Base-by-base conservation (phyloP, 2,888 invertebrate genomes). In the Lithophane socia region DNA sequence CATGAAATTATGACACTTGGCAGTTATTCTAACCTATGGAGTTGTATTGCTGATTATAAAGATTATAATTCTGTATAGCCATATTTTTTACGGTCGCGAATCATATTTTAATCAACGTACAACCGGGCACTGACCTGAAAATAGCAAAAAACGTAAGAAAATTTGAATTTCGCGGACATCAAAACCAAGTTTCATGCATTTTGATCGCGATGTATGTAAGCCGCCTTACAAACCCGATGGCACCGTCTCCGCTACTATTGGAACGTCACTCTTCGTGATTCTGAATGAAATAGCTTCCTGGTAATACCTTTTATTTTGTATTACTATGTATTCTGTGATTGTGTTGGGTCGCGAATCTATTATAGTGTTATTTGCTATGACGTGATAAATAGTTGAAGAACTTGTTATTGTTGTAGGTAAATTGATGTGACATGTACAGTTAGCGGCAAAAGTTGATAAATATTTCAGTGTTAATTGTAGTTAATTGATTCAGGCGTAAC, bases 211-310 rank as follows among this genome's bases (percentile, higher is more conserved):
- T 37, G 56, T n/a, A n/a, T 49, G 77, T 37, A 63, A 29, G 4
- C 5, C 16, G 73, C 74, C 81, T 77, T 66, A 73, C 10, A 47
- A 56, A 68, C 24, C 47, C 37, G 44, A 29, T 42, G 37, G 4
- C 21, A 0, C 24, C 52, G 7, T 73, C 66, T 56, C 5, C 29
- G 29, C n/a, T 42, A 54, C 73, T 65, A 80, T 83, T 74, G 44
- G 65, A 77, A 37, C n/a, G 68, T 72, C 80, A 74, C 65, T 83
- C 77, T 37, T 60, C n/a, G 77, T 65, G 67, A 73, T 74, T 77
- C 64, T 58, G 77, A 83, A 83, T 80, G 64, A 80, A 83, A 74
- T 80, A 69, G 80, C 61, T 80, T 83, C 29, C 37, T 58, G 12
- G 60, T 80, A 83, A 80, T 68, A 83, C n/a, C 37, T 71, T 68